Conservation (phyloP, 2,888 invertebrate genomes). For the Dorcus parallelipipedus region DNA sequence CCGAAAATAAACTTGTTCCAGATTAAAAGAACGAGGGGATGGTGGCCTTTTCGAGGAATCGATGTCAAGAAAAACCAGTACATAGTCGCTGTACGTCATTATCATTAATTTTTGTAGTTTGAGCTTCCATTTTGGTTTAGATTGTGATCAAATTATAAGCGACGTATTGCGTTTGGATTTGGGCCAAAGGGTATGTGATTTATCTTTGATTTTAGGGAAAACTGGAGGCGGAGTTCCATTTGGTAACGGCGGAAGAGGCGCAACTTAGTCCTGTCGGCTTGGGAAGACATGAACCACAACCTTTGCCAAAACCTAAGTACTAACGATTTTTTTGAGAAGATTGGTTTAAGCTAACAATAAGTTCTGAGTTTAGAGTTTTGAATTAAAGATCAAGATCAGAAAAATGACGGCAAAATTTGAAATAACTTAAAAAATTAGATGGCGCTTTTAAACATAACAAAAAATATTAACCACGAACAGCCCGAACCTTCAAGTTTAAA, state of each 20-base stretch:
- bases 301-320: conserved; percentile 62
- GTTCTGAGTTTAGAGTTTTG: too few relatives aligned
- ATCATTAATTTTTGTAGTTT: background rate
- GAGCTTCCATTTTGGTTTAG: too few relatives aligned
- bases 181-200: background rate
- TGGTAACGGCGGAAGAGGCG: conserved; percentile 61
- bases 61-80: conserved; percentile 31
- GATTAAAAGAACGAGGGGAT: conserved; percentile 56
- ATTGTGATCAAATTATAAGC: background rate
- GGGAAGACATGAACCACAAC: conserved; percentile 61
- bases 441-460: too few relatives aligned
- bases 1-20: conserved; percentile 65
- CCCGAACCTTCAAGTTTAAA: too few relatives aligned
- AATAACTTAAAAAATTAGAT: too few relatives aligned
- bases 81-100: conserved; percentile 34
- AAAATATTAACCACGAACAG: too few relatives aligned
- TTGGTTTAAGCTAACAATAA: too few relatives aligned
- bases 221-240: conserved; percentile 64
- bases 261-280: conserved; percentile 60
- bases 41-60: conserved; percentile 63
- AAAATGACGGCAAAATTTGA: too few relatives aligned
- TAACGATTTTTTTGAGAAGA: background rate
- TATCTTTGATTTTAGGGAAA: conserved; percentile 55
- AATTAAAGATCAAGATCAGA: too few relatives aligned
- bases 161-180: background rate